A percentile compares a stretch with the other conserved stretches of the same genome.
These are phyloP conservation scores for Drosophila bocqueti DNA, from an alignment of 1,140 invertebrate species.

Conservation along the genomic window DNA sequence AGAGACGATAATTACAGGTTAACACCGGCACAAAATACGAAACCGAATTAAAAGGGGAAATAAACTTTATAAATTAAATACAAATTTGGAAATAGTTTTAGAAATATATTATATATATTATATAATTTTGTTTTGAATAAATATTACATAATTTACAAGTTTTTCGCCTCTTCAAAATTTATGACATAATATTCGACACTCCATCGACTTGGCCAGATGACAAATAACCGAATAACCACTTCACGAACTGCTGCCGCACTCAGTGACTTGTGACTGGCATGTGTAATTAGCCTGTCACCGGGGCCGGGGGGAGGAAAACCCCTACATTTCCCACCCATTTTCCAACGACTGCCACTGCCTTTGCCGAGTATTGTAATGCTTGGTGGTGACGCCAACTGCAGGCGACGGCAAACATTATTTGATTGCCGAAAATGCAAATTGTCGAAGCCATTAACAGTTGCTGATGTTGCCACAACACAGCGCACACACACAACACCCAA, in stretches of 20 bases:
- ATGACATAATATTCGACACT: slow-evolving; percentile 53
- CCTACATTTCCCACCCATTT: not conserved
- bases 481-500: not conserved
- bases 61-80: not conserved
- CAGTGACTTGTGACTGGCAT: slow-evolving; percentile 70
- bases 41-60: not conserved
- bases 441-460: slow-evolving; percentile 50
- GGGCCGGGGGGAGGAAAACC: no score
- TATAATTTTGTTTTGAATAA: not conserved
- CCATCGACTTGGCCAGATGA: slow-evolving; percentile 34
- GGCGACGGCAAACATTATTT: slow-evolving; percentile 51
- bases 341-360: not conserved
- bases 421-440: slow-evolving; percentile 57
- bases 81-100: not conserved
- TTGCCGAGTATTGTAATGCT: slow-evolving; percentile 31
- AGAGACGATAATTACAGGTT: slow-evolving; percentile 53
- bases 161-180: slow-evolving; percentile 30
- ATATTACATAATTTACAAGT: not conserved
- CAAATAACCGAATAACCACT: slow-evolving; percentile 48
- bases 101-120: not conserved
- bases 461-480: slow-evolving; percentile 28
- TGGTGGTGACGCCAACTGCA: slow-evolving; percentile 38
- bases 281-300: slow-evolving; percentile 65
- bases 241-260: slow-evolving; percentile 8
- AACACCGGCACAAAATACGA: slow-evolving; percentile 1